These are phyloP conservation scores for Hormaphis cornu DNA, from an alignment of 1,140 invertebrate genomes.

Conservation along the genomic window DNA sequence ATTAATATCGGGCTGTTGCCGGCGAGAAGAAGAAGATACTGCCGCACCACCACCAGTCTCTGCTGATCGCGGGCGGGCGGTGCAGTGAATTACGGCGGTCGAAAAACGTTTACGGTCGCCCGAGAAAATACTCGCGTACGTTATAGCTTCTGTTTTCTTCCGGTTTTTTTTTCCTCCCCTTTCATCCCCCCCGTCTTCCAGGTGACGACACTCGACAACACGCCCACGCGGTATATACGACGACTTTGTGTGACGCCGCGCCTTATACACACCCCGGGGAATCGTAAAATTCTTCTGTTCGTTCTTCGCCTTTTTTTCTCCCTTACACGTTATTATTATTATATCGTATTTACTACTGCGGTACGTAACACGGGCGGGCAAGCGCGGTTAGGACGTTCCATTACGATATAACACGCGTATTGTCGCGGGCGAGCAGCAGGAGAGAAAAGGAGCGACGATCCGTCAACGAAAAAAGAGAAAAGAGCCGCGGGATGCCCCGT, in stretches of 20 bases:
- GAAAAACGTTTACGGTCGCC: slow-evolving; percentile 32
- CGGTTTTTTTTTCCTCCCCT: neutral
- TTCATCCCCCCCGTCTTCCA: neutral
- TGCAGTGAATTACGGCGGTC: slow-evolving; percentile 30
- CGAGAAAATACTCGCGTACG: neutral
- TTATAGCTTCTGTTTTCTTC: slow-evolving; percentile 18
- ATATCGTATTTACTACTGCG: no score
- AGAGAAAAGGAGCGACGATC: neutral
- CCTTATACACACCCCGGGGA: slow-evolving; percentile 7
- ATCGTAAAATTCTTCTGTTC: slow-evolving; percentile 26
- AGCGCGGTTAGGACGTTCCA: no score
- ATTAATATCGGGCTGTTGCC: slow-evolving; percentile 32
- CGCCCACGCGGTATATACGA: neutral
- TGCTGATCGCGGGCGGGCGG: no score
- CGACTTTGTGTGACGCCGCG: neutral
- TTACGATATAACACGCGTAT: neutral
- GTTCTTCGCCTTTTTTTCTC: neutral
- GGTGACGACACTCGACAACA: slow-evolving; percentile 8
- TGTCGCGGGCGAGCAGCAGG: slow-evolving; percentile 1
- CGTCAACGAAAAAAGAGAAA: no score
- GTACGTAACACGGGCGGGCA: no score
- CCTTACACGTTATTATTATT: neutral
- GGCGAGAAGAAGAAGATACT: no score
- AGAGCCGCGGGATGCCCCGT: no score
- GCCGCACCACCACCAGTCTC: no score